Percentiles rank a stretch among this genome's conserved stretches.
Evolutionary conservation across 1,140 invertebrate species (phyloP).

Genomic region (Caenorhabditis remanei): DNA sequence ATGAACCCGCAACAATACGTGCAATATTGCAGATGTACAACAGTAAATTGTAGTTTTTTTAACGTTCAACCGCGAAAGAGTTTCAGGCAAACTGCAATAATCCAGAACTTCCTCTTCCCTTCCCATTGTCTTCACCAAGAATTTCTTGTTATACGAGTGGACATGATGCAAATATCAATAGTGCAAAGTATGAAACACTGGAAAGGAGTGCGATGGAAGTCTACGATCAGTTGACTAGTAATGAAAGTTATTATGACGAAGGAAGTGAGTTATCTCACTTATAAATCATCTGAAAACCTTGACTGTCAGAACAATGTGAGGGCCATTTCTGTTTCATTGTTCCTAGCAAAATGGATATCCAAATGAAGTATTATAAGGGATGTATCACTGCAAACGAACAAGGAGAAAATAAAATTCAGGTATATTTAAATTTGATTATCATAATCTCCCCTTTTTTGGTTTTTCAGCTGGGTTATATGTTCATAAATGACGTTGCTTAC

Average conservation of each 20-base stretch:
- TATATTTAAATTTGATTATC: not conserved
- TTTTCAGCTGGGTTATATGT: constrained; percentile 8
- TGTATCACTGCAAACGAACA: constrained; percentile 10
- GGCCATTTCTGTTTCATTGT: constrained; percentile 15
- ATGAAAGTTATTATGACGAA: constrained; percentile 31
- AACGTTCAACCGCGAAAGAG: not conserved
- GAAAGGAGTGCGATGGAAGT: not conserved
- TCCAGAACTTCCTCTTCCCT: not conserved
- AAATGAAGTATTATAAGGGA: not conserved
- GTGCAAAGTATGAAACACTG: constrained; percentile 2
- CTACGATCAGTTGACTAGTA: not conserved
- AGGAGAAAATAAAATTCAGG: constrained; percentile 10
- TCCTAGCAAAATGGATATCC: not conserved
- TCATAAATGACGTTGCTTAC: not conserved
- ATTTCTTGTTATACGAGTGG: not conserved
- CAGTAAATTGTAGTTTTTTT: not conserved
- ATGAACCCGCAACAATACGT: constrained; percentile 7
- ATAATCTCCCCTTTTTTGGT: too few relatives aligned
- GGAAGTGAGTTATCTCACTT: not conserved
- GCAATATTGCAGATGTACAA: not conserved
- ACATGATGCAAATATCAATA: not conserved
- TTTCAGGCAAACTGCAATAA: constrained; percentile 14
- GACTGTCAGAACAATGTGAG: not conserved
- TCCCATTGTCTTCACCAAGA: not conserved
- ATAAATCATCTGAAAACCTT: not conserved